Evolutionary conservation across 2,888 invertebrate species (phyloP).

Genomic region (Melolontha melolontha): DNA sequence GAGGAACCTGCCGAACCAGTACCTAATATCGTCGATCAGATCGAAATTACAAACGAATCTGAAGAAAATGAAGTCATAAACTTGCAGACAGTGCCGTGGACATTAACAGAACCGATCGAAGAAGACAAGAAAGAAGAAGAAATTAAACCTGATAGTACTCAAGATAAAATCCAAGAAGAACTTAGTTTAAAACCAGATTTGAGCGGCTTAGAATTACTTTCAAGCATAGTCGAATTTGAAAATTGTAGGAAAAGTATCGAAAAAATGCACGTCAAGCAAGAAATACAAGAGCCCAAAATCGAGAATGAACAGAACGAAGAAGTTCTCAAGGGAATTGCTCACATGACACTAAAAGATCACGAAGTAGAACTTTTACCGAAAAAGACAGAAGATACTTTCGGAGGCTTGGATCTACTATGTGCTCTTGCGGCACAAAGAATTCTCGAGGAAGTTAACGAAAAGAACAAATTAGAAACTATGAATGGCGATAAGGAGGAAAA

Average conservation of each 20-base stretch:
- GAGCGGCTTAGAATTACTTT: slow-evolving; percentile 84
- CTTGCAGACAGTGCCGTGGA: slow-evolving; percentile 9
- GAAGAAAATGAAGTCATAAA: slow-evolving; percentile 49
- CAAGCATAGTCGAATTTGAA: slow-evolving; percentile 86
- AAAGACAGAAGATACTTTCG: slow-evolving; percentile 66
- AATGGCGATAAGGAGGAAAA: slow-evolving; percentile 48
- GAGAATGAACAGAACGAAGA: slow-evolving; percentile 47
- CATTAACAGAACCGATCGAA: neutral
- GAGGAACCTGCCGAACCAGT: slow-evolving; percentile 38
- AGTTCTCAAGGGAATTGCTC: slow-evolving; percentile 51
- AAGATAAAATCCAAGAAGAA: slow-evolving; percentile 28
- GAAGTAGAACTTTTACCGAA: slow-evolving; percentile 67
- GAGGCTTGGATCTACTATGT: slow-evolving; percentile 81
- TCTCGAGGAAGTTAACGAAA: slow-evolving; percentile 77
- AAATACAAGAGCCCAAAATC: slow-evolving; percentile 59
- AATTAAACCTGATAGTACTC: slow-evolving; percentile 31
- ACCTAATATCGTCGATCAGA: slow-evolving; percentile 27
- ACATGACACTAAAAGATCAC: slow-evolving; percentile 56
- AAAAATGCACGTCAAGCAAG: slow-evolving; percentile 59
- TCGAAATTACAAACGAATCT: slow-evolving; percentile 22
- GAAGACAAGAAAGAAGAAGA: slow-evolving; percentile 20
- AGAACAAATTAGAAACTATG: slow-evolving; percentile 48
- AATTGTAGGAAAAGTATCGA: slow-evolving; percentile 60
- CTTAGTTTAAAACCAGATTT: slow-evolving; percentile 71
- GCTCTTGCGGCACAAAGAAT: slow-evolving; percentile 88